Percentiles rank a stretch among this genome's conserved stretches.
Conservation (phyloP, 1,140 invertebrate genomes). For the Aplysia californica region DNA sequence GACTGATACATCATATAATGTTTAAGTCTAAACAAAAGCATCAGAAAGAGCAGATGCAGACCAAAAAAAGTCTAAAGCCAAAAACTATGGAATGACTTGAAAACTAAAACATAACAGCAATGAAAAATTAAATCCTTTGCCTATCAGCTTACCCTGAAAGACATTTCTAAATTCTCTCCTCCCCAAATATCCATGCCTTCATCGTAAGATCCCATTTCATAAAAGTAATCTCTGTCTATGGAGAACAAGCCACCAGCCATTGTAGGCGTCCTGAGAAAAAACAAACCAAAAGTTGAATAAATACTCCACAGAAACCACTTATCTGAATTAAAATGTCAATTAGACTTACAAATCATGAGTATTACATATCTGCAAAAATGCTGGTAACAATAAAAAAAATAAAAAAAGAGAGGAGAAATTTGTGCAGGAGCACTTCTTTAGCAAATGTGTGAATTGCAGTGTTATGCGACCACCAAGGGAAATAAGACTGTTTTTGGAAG, state of each 20-base stretch:
- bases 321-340: neutral
- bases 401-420: neutral
- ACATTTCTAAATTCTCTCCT: constrained; percentile 99
- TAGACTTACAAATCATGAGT: neutral
- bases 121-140: too few relatives aligned
- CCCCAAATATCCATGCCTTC: constrained; percentile 99
- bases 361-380: neutral
- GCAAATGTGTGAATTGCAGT: too few relatives aligned
- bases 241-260: constrained; percentile 99
- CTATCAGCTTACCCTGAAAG: constrained; percentile 91
- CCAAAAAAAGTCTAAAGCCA: too few relatives aligned
- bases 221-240: constrained; percentile 95
- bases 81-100: neutral
- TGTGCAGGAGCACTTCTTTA: too few relatives aligned
- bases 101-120: too few relatives aligned
- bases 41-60: too few relatives aligned
- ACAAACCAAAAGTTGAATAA: constrained; percentile 1
- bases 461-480: too few relatives aligned
- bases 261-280: constrained; percentile 81
- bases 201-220: constrained; percentile 92
- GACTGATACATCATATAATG: too few relatives aligned
- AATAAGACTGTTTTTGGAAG: too few relatives aligned
- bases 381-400: neutral
- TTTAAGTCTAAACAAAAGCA: too few relatives aligned
- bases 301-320: neutral